These are phyloP conservation scores for Spodoptera litura DNA, from an alignment of 1,140 invertebrate species.

Conservation along the genomic window DNA sequence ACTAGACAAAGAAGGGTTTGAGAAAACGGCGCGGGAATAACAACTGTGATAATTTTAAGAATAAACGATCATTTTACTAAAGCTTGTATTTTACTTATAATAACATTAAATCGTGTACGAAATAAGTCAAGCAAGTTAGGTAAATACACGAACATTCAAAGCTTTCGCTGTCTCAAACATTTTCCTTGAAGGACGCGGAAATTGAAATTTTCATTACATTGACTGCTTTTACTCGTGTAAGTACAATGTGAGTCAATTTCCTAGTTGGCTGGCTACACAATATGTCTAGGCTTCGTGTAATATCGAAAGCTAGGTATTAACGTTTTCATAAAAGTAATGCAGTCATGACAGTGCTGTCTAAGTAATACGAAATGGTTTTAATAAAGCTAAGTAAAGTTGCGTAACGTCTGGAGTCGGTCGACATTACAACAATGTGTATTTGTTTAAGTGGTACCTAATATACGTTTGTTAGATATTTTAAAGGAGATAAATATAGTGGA, in stretches of 20 bases:
- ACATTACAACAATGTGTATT: too few relatives aligned
- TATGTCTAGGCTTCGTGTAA: slow-evolving; percentile 1
- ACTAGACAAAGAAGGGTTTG: not conserved
- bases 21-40: not conserved
- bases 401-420: not conserved
- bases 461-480: not conserved
- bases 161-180: not conserved
- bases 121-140: not conserved
- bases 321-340: slow-evolving; percentile 14
- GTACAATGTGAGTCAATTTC: slow-evolving; percentile 5
- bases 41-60: not conserved
- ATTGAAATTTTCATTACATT: slow-evolving; percentile 11
- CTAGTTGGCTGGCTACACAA: not conserved
- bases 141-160: slow-evolving; percentile 15
- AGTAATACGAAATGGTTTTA: slow-evolving; percentile 9
- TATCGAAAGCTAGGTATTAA: not conserved
- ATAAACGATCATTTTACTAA: not conserved
- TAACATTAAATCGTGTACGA: not conserved
- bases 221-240: slow-evolving; percentile 1
- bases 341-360: not conserved
- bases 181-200: slow-evolving; percentile 19
- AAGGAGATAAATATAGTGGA: not conserved
- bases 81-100: not conserved
- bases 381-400: slow-evolving; percentile 16
- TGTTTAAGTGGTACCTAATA: not conserved